Evolutionary conservation across 2,888 invertebrate genomes (phyloP), one percentile per base, ranked within the genome.

Genomic region (Ceramica pisi): DNA sequence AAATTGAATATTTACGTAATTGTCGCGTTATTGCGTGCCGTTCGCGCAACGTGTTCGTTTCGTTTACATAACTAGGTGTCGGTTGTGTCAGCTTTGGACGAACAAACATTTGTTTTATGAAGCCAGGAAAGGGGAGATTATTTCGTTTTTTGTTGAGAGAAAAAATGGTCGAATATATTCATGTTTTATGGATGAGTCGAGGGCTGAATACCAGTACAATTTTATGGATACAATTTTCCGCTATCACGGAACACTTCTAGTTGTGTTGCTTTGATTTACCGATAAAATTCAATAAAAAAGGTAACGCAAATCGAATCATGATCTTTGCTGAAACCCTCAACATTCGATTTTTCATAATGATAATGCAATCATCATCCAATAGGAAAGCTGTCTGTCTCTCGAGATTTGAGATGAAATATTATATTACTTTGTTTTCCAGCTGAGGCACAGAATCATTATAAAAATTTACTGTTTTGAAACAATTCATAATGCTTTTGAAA

Each of bases 1-100:
- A 79, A 79, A 76, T 76, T 26, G 55, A 81, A 76, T 79, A 79
- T 68, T 76, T 68, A 81, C 65, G 67, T 79, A 72, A 72, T 79
- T 76, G 67, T 46, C 72, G 68, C 67, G 63, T 68, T 82, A 75
- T 82, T 82, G 72, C 75, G 79, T 74, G 67, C 21, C 60, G 19
- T 44, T 61, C 55, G 59, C 56, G 51, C 55, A 31, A 53, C 35
- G 67, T 23, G 35, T 59, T 62, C n/a, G 57, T 46, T 21, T 67
- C 67, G 62, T 50, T 75, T 70, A 75, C 48, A 60, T 67, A 78
- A 73, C 61, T 61, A 57, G 67, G 64, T 64, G 48, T 72, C 62
- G 50, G 62, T 79, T 65, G 48, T 76, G 62, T 68, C 74, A 62
- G 77, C 79, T 79, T 68, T 68, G 41, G 61, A 64, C 23, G 60